Base-by-base conservation (phyloP, 2,888 invertebrate species). In the Nymphalis urticae region DNA sequence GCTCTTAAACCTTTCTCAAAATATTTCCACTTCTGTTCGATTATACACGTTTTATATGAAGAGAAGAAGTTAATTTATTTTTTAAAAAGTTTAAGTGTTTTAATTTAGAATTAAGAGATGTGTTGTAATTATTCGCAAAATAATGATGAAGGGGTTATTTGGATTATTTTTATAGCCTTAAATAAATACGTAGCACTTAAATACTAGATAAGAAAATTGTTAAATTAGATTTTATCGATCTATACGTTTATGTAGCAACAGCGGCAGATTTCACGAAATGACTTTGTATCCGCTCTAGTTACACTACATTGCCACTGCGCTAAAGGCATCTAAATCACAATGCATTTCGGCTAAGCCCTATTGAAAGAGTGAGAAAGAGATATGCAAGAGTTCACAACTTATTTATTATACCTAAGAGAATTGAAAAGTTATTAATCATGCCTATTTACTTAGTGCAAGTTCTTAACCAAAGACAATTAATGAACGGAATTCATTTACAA, bases 281-380 rank as follows among this genome's bases (percentile, higher is more conserved):
- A 51, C 59, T 48, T 67, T 51, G 51, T 50, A 50, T 63, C 65
- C 47, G n/a, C 27, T 56, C 53, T 72, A 68, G 62, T 64, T 51
- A 59, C 56, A 64, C 69, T 71, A 68, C 64, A 48, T 65, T 47
- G 66, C 73, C 73, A 74, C 70, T 64, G 64, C 59, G 61, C 66
- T 86, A 85, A 90, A 91, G 90, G 90, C 91, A 89, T 90, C 85
- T 89, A 89, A 86, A 89, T 91, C 90, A 91, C 89, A 87, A 85
- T 84, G 79, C 77, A 86, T 88, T 76, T 77, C 80, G 86, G 86
- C 90, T 89, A 90, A 87, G 88, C 87, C 86, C 86, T 82, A 82
- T 75, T 76, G 74, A 84, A n/a, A 56, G 78, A 82, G 80, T 80
- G 81, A 84, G 80, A 85, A 80, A 86, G 80, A 88, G 89, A 90